phyloP scores from a whole-genome alignment of 1,140 invertebrate genomes.

The Drosophila mayri region DNA sequence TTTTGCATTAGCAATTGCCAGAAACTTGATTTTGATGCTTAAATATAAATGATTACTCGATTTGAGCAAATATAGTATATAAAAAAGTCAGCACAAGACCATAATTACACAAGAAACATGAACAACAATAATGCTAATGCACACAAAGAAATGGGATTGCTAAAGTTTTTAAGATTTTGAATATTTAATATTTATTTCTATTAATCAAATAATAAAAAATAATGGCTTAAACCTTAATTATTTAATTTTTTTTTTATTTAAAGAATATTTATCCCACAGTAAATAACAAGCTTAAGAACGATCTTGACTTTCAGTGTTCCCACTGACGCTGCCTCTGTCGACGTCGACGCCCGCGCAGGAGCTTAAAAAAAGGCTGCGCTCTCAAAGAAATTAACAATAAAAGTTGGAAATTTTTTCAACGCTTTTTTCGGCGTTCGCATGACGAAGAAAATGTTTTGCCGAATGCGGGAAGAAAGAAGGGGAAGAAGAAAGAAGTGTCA shows the following conservation, averaged over 20 bases:
- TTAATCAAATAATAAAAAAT: too few species aligned
- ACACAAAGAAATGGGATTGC: constrained; percentile 1
- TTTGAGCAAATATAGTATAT: constrained; percentile 45
- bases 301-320: constrained; percentile 16
- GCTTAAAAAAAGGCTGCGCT: constrained; percentile 56
- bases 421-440: constrained; percentile 46
- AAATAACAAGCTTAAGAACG: neutral
- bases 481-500: constrained; percentile 31
- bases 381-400: constrained; percentile 77
- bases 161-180: too few species aligned
- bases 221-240: neutral
- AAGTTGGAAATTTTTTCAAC: constrained; percentile 71
- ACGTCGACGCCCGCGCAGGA: constrained; percentile 33
- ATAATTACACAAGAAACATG: constrained; percentile 34
- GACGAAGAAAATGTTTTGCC: constrained; percentile 75
- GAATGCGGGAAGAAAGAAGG: constrained; percentile 40
- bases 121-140: constrained; percentile 26
- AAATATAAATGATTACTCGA: constrained; percentile 75
- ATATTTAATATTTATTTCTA: too few species aligned
- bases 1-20: constrained; percentile 72
- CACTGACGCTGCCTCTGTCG: neutral
- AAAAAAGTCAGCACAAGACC: constrained; percentile 15
- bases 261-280: neutral
- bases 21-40: constrained; percentile 78
- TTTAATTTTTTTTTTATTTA: neutral